A percentile compares a stretch with the other conserved stretches of the same genome.
phyloP scores from a whole-genome alignment of 2,888 invertebrate genomes.

The Drosophila merina region DNA sequence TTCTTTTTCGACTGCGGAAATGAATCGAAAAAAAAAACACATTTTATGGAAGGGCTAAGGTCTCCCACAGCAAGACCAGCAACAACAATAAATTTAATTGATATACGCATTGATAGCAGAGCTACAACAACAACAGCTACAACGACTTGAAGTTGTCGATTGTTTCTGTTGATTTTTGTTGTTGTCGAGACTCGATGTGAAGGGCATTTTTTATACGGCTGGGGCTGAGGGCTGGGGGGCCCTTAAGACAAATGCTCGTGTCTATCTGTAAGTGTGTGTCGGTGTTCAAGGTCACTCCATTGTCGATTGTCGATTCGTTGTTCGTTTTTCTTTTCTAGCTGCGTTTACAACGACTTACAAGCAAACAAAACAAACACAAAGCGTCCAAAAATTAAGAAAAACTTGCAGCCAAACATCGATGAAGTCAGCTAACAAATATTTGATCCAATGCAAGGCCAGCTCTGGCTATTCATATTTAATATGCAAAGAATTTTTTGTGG shows the following conservation, averaged over 20 bases:
- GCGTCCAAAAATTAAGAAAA: too few relatives aligned
- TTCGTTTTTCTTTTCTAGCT: slow-evolving; percentile 25
- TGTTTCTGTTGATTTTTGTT: slow-evolving; percentile 33
- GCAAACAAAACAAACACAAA: too few relatives aligned
- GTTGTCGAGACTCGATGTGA: slow-evolving; percentile 23
- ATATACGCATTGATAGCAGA: slow-evolving; percentile 69
- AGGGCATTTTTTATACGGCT: slow-evolving; percentile 26
- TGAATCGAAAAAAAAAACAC: slow-evolving; percentile 12
- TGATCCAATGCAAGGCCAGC: slow-evolving; percentile 33
- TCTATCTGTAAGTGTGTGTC: neutral
- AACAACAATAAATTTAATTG: slow-evolving; percentile 60
- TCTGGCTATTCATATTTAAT: slow-evolving; percentile 8
- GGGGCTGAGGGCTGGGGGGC: slow-evolving; percentile 18
- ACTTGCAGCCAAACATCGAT: slow-evolving; percentile 41
- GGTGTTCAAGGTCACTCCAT: slow-evolving; percentile 35
- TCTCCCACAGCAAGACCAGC: slow-evolving; percentile 21
- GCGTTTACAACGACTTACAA: slow-evolving; percentile 25
- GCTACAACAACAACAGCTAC: slow-evolving; percentile 1
- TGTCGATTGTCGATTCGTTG: slow-evolving; percentile 28
- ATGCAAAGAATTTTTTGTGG: slow-evolving; percentile 14
- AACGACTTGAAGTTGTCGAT: slow-evolving; percentile 24
- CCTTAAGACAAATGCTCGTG: slow-evolving; percentile 33
- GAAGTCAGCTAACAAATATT: slow-evolving; percentile 39
- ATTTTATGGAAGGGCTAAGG: slow-evolving; percentile 26
- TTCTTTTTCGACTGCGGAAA: slow-evolving; percentile 40